These are phyloP conservation scores for Danio albolineatus DNA, from an alignment of 2,797 vertebrate genomes.

Conservation along the genomic window DNA sequence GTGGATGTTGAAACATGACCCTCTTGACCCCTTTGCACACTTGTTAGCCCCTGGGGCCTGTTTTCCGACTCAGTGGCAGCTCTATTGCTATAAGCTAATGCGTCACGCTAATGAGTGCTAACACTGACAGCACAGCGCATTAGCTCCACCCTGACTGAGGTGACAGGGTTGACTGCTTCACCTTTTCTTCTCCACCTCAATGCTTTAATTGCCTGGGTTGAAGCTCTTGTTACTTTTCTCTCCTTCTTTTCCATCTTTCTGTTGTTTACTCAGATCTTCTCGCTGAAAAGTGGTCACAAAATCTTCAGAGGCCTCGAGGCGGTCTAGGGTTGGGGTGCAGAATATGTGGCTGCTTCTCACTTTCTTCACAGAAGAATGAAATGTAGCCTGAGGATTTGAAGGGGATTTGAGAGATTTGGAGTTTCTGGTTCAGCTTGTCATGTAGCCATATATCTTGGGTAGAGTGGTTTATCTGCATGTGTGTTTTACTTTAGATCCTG, in stretches of 20 bases:
- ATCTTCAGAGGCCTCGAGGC: slow-evolving; percentile 30
- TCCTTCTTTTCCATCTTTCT: slow-evolving; percentile 20
- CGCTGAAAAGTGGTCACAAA: slow-evolving; percentile 38
- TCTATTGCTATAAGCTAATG: slow-evolving; percentile 56
- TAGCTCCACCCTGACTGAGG: slow-evolving; percentile 36
- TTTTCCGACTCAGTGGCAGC: slow-evolving; percentile 49
- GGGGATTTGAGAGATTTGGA: slow-evolving; percentile 11
- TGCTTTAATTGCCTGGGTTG: slow-evolving; percentile 46
- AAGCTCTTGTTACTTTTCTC: slow-evolving; percentile 35
- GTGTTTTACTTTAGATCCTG: background rate
- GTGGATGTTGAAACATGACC: slow-evolving; percentile 61
- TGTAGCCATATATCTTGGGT: slow-evolving; percentile 3
- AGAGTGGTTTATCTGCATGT: background rate
- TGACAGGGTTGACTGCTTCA: slow-evolving; percentile 40
- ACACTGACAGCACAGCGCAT: slow-evolving; percentile 53
- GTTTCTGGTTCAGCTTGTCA: slow-evolving; percentile 15
- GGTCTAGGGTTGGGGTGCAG: slow-evolving; percentile 8
- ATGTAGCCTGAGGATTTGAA: slow-evolving; percentile 41
- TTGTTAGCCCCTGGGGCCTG: slow-evolving; percentile 47
- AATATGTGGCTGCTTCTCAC: slow-evolving; percentile 12
- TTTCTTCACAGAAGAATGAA: slow-evolving; percentile 37
- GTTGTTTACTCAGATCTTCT: slow-evolving; percentile 19
- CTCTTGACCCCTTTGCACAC: slow-evolving; percentile 53
- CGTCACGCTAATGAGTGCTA: slow-evolving; percentile 63
- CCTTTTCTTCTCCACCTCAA: slow-evolving; percentile 47